These are phyloP conservation scores for Ectropis crepuscularia DNA, from an alignment of 2,888 invertebrate genomes.

Conservation along the genomic window DNA sequence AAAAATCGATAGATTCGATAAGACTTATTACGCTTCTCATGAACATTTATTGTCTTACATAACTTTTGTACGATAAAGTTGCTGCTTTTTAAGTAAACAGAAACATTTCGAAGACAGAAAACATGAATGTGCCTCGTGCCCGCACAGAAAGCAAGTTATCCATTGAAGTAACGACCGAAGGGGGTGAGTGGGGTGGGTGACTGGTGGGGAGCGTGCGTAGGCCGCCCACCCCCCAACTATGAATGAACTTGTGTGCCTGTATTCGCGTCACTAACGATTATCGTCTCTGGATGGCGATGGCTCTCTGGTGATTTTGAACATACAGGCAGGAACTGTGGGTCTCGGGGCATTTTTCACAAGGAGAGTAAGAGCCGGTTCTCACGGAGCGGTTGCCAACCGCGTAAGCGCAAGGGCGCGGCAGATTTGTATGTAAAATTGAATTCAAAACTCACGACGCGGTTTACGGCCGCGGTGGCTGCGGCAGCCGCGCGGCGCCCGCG, in stretches of 20 bases:
- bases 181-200: not conserved
- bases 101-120: not conserved
- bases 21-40: too few relatives aligned
- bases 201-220: slow-evolving; percentile 1
- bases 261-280: slow-evolving; percentile 5
- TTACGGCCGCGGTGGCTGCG: too few relatives aligned
- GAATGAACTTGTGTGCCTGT: slow-evolving; percentile 12
- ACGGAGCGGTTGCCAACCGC: too few relatives aligned
- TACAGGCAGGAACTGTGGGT: too few relatives aligned
- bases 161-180: slow-evolving; percentile 14
- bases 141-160: not conserved
- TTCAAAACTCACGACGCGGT: too few relatives aligned
- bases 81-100: not conserved
- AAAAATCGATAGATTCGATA: too few relatives aligned
- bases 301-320: not conserved
- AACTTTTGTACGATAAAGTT: not conserved
- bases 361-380: too few relatives aligned
- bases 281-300: too few relatives aligned
- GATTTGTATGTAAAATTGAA: too few relatives aligned
- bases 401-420: too few relatives aligned
- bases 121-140: slow-evolving; percentile 8
- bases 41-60: not conserved
- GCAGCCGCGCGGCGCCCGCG: too few relatives aligned
- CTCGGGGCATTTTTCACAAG: too few relatives aligned
- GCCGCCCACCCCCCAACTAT: slow-evolving; percentile 3